These are phyloP conservation scores for Tyto alba DNA, from an alignment of 2,113 vertebrate species.

Conservation along the genomic window DNA sequence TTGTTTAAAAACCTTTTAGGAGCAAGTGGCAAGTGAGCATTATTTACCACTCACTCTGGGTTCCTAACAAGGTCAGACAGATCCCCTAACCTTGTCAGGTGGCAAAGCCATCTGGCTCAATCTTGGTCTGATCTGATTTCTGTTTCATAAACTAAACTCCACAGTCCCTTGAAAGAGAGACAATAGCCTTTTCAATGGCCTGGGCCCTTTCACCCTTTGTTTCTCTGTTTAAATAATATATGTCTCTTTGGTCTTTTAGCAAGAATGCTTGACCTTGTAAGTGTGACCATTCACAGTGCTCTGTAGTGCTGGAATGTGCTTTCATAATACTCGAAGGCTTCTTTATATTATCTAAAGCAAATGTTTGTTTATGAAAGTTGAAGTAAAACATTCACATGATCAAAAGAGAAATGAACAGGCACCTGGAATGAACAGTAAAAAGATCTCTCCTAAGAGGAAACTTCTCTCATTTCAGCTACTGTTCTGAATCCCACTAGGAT, in stretches of 20 bases:
- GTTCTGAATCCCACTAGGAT: background rate
- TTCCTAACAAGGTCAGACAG: conserved; percentile 28
- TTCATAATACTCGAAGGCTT: background rate
- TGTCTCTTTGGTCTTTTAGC: background rate
- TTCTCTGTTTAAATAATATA: background rate
- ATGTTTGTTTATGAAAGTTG: conserved; percentile 54
- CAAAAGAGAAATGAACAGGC: background rate
- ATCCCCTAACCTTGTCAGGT: background rate
- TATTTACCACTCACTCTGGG: background rate
- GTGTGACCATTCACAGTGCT: background rate
- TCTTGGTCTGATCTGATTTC: background rate
- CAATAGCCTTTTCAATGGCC: background rate
- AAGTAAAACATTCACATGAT: conserved; percentile 35
- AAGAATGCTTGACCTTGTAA: background rate
- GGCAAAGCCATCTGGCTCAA: background rate
- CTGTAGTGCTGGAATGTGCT: background rate
- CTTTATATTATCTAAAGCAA: conserved; percentile 35
- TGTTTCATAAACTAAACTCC: conserved; percentile 24
- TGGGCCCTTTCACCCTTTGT: background rate
- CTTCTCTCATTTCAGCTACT: background rate
- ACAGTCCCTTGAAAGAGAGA: background rate
- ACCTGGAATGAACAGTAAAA: background rate
- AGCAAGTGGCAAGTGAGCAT: background rate
- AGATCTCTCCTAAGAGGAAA: background rate
- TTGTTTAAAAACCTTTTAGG: background rate